Percentiles rank a stretch among this genome's conserved stretches.
These are phyloP conservation scores for Alcedo quadribrachys DNA, from an alignment of 2,797 vertebrate species.

Conservation along the genomic window DNA sequence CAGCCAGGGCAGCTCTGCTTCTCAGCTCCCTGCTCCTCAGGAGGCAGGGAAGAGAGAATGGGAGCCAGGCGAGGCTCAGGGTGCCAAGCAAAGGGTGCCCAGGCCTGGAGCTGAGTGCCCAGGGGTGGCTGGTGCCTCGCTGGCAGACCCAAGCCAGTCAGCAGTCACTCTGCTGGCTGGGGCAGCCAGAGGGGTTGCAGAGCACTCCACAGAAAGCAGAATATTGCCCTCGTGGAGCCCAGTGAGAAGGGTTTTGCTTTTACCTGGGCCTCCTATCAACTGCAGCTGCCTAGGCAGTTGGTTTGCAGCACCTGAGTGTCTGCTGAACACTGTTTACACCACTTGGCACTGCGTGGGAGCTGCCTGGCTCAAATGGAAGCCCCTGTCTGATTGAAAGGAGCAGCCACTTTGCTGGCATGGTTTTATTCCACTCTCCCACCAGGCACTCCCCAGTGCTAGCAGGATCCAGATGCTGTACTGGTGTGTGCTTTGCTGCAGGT, in stretches of 20 bases:
- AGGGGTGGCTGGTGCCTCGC: background rate
- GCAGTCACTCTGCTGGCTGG: background rate
- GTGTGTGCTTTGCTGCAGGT: background rate
- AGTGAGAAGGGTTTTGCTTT: background rate
- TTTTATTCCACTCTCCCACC: background rate
- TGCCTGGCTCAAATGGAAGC: background rate
- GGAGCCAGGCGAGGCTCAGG: background rate
- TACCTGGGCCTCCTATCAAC: background rate
- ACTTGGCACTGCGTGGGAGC: constrained; percentile 24
- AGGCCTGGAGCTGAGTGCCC: background rate
- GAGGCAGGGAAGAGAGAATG: background rate
- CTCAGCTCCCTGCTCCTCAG: no score
- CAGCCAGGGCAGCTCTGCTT: no score
- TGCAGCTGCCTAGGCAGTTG: background rate
- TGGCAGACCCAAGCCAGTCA: no score
- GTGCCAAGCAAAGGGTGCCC: background rate
- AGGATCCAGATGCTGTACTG: background rate
- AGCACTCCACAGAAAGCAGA: background rate
- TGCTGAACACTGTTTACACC: constrained; percentile 50
- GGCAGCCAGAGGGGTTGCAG: background rate
- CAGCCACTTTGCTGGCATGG: constrained; percentile 11
- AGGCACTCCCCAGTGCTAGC: background rate
- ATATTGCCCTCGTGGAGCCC: background rate
- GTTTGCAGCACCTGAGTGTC: constrained; percentile 6
- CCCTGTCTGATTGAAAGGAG: background rate